Evolutionary conservation across 1,140 invertebrate species (phyloP), one percentile per base, ranked within the genome.

Genomic region (Ceratosolen fusciceps): DNA sequence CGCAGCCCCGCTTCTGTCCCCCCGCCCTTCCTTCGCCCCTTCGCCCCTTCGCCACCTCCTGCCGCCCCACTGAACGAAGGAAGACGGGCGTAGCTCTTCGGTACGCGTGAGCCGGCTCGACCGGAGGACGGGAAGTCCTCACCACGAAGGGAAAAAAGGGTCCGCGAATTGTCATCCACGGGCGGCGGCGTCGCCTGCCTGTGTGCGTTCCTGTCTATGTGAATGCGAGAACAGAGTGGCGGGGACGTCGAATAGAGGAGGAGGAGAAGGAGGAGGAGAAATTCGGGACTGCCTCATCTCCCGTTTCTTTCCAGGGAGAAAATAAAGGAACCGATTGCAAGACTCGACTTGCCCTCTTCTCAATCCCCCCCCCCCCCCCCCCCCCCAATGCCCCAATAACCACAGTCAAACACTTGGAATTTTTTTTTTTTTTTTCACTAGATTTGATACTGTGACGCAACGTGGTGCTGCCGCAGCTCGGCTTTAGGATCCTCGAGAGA

Each of bases 81-180:
- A n/a, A 78, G 58, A 56, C 77, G 70, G 58, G 70, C 70, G 70
- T 65, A n/a, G 52, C 29, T 47, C 29, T 52, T 31, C n/a, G n/a
- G 37, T 21, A 21, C 31, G 29, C 34, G 52, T 9, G 29, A 19
- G 34, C 9, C n/a, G n/a, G n/a, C n/a, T n/a, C n/a, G n/a, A n/a
- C 2, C 14, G 43, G 37, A 37, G 2, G 54, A 9, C 12, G 2
- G 26, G 34, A 26, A 26, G 29, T 24, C 67, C 12, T 10, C 7
- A 19, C 5, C 34, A 16, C 21, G 29, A n/a, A 67, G 9, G 37
- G 37, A 34, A 73, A n/a, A 58, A 73, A 73, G 71, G 71, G 71
- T 74, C 56, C 21, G 73, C 60, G 26, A 65, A 75, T 49, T 56
- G 21, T 62, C 26, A 62, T 16, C 56, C 29, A n/a, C n/a, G n/a